These are phyloP conservation scores for Calephelis nemesis DNA, from an alignment of 1,140 invertebrate species.

Conservation along the genomic window DNA sequence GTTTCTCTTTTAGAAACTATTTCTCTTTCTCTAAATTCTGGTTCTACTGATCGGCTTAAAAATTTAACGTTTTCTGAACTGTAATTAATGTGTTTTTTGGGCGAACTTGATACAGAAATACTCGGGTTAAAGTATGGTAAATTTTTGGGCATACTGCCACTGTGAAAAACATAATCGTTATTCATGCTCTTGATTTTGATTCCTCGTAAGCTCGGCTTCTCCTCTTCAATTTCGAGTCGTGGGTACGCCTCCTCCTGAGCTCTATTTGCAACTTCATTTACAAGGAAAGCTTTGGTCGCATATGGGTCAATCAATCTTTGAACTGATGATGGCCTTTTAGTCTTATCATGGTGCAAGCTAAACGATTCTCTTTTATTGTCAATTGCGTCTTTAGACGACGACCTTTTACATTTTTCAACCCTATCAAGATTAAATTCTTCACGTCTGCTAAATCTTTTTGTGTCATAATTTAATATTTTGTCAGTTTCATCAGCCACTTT, in stretches of 20 bases:
- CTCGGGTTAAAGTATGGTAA: constrained; percentile 65
- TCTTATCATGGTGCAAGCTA: constrained; percentile 56
- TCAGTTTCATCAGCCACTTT: constrained; percentile 76
- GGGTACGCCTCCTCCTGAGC: constrained; percentile 51
- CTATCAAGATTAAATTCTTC: constrained; percentile 60
- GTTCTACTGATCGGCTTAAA: constrained; percentile 52
- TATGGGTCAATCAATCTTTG: constrained; percentile 65
- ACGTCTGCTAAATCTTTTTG: constrained; percentile 62
- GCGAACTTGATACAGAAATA: constrained; percentile 50
- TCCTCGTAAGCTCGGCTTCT: constrained; percentile 49
- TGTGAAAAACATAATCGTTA: constrained; percentile 60
- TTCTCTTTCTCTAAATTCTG: constrained; percentile 55
- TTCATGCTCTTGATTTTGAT: constrained; percentile 55
- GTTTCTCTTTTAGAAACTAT: constrained; percentile 50
- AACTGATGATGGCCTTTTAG: constrained; percentile 61
- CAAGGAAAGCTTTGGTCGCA: constrained; percentile 65
- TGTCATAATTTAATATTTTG: constrained; percentile 66
- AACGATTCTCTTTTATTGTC: constrained; percentile 63
- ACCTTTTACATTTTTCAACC: constrained; percentile 50
- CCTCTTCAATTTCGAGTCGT: constrained; percentile 51
- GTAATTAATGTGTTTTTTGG: constrained; percentile 49
- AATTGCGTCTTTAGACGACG: constrained; percentile 59
- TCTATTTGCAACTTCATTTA: constrained; percentile 51
- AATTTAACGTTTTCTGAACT: constrained; percentile 68
- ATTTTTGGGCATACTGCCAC: constrained; percentile 69